These are phyloP conservation scores for Drosophila elegans DNA, from an alignment of 1,140 invertebrate genomes.

Conservation along the genomic window DNA sequence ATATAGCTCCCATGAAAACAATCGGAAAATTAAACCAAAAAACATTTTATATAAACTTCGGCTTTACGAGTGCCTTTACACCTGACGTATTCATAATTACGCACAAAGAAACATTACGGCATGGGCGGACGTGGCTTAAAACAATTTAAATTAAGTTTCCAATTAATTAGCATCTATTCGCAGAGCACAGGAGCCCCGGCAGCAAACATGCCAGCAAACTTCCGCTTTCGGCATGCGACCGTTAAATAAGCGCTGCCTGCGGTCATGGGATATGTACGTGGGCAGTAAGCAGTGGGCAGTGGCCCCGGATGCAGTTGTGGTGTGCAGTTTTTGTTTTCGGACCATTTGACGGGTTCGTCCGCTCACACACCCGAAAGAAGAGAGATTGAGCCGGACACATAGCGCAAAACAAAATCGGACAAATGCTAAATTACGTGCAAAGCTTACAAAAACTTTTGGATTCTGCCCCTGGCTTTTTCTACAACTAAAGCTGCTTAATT, in stretches of 20 bases:
- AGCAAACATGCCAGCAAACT: constrained; percentile 66
- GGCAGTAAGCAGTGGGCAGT: neutral
- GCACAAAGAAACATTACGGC: constrained; percentile 5
- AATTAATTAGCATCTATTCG: constrained; percentile 74
- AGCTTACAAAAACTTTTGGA: constrained; percentile 75
- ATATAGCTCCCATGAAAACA: too few species aligned
- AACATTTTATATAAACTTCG: too few species aligned
- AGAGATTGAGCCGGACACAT: constrained; percentile 27
- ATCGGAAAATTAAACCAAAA: too few species aligned
- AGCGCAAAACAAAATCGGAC: constrained; percentile 62
- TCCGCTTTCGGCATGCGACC: constrained; percentile 56
- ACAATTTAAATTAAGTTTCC: constrained; percentile 47
- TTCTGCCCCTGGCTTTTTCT: constrained; percentile 32
- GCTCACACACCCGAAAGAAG: constrained; percentile 27
- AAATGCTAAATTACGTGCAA: constrained; percentile 74
- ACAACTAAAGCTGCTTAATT: constrained; percentile 63
- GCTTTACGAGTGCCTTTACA: too few species aligned
- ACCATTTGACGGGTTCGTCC: constrained; percentile 60
- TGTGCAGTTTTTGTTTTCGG: constrained; percentile 71
- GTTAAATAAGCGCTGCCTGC: constrained; percentile 60
- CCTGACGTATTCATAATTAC: neutral
- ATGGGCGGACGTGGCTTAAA: constrained; percentile 14
- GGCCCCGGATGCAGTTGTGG: constrained; percentile 56
- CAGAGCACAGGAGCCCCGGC: constrained; percentile 14
- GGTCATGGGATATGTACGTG: constrained; percentile 18